A percentile compares a stretch with the other conserved stretches of the same genome.
Evolutionary conservation across 1,140 invertebrate species (phyloP).

Genomic region (Orchestia grillus): DNA sequence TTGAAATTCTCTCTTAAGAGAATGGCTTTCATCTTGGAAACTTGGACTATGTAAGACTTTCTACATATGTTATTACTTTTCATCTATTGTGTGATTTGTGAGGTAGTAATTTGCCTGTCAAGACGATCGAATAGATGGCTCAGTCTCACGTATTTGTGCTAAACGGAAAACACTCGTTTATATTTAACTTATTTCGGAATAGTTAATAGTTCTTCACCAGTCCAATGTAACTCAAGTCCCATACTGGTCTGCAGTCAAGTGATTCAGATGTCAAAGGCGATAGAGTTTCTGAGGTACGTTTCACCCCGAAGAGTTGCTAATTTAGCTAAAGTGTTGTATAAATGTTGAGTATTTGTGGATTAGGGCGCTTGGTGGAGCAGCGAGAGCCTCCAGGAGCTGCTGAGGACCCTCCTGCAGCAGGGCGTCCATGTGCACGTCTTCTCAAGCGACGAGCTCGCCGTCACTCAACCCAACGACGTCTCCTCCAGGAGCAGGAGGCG

Average conservation of each 20-base stretch:
- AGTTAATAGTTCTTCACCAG: background rate
- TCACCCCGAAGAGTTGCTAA: background rate
- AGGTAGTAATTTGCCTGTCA: too few relatives aligned
- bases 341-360: background rate
- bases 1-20: too few relatives aligned
- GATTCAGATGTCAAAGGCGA: background rate
- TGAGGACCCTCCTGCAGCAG: background rate
- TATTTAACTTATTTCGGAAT: too few relatives aligned
- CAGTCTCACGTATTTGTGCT: too few relatives aligned
- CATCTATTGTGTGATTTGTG: too few relatives aligned
- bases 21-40: too few relatives aligned
- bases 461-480: background rate
- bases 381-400: background rate
- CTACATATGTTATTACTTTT: too few relatives aligned
- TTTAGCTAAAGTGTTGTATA: background rate
- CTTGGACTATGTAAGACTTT: too few relatives aligned
- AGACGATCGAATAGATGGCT: too few relatives aligned
- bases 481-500: background rate
- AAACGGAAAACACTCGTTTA: too few relatives aligned
- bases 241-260: background rate
- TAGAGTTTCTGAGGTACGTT: background rate
- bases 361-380: conserved; percentile 6
- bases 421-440: conserved; percentile 24
- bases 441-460: background rate
- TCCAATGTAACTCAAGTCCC: background rate